Evolutionary conservation across 2,113 vertebrate species (phyloP).

Genomic region (Thunnus maccoyii): DNA sequence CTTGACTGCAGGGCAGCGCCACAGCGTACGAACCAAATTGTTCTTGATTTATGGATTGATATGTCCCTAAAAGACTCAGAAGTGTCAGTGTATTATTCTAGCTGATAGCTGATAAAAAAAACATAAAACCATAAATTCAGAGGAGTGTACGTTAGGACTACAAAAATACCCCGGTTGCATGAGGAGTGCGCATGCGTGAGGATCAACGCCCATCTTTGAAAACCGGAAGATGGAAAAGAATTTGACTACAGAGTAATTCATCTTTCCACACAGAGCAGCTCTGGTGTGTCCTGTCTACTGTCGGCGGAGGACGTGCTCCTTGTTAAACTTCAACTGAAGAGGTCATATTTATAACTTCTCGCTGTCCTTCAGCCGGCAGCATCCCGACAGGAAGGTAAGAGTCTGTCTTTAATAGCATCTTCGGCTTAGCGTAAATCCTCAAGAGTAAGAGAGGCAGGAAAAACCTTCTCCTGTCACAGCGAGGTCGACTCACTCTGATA

Average conservation of each 20-base stretch:
- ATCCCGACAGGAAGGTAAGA: constrained; percentile 54
- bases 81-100: too few relatives aligned
- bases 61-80: too few relatives aligned
- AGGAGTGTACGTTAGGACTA: constrained; percentile 1
- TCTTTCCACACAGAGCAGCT: neutral
- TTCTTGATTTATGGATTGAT: too few relatives aligned
- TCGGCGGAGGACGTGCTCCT: neutral
- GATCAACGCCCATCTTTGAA: neutral
- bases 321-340: constrained; percentile 55
- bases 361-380: neutral
- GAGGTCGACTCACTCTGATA: neutral
- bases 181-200: constrained; percentile 52
- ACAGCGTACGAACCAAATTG: too few relatives aligned
- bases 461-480: neutral
- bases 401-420: neutral
- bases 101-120: too few relatives aligned
- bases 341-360: neutral
- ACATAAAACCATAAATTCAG: too few relatives aligned
- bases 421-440: neutral
- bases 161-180: neutral
- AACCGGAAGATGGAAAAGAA: constrained; percentile 14
- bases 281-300: neutral
- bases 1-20: neutral
- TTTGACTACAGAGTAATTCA: neutral
- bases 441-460: neutral